phyloP scores from a whole-genome alignment of 2,797 vertebrate species.

The Meda fulgida region DNA sequence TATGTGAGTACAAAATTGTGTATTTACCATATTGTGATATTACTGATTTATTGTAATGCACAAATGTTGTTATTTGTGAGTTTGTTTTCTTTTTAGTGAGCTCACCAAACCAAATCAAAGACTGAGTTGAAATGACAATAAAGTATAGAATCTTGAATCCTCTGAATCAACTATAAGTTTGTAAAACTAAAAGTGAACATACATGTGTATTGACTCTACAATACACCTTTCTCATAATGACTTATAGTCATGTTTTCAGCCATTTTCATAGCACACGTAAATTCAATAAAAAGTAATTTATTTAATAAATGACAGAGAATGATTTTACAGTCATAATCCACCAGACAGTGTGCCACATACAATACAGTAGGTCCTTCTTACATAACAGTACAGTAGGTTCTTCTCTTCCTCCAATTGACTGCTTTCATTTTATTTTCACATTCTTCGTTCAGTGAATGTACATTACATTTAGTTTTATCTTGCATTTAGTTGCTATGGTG shows the following conservation, averaged over 20 bases:
- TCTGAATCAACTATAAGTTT: background rate
- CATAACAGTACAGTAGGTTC: too few relatives aligned
- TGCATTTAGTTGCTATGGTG: too few relatives aligned
- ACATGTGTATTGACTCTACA: background rate
- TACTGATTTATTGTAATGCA: background rate
- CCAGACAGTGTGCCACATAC: background rate
- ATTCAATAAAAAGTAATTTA: background rate
- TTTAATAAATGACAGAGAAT: background rate
- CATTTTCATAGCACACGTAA: background rate
- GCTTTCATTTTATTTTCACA: background rate
- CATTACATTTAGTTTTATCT: too few relatives aligned
- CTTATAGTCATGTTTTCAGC: too few relatives aligned
- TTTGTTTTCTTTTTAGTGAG: background rate
- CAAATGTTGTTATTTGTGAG: background rate
- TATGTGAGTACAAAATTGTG: too few relatives aligned
- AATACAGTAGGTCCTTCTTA: background rate
- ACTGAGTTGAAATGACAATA: background rate
- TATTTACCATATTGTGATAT: background rate
- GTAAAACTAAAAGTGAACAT: background rate
- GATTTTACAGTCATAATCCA: background rate
- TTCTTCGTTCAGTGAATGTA: background rate
- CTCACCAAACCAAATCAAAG: background rate
- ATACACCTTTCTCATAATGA: too few relatives aligned
- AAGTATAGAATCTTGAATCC: constrained; percentile 6
- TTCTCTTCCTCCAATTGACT: background rate